Percentiles rank a stretch among this genome's conserved stretches.
phyloP scores from a whole-genome alignment of 2,888 invertebrate genomes.

The Cordylochernes scorpioides region DNA sequence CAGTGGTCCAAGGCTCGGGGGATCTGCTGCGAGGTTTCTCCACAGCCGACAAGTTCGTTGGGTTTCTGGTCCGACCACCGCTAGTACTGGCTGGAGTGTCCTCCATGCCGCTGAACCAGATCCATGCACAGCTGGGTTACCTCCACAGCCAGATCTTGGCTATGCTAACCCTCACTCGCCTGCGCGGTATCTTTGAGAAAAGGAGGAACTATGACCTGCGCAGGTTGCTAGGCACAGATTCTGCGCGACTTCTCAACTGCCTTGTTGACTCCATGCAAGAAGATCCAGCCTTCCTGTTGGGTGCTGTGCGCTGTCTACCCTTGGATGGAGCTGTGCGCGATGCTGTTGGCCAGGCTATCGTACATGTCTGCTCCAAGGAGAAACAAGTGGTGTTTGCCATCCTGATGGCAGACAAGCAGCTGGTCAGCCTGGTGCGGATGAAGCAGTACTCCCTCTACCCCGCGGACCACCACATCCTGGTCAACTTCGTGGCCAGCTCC shows the following conservation, averaged over 20 bases:
- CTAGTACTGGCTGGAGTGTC: slow-evolving; percentile 65
- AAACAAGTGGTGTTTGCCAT: slow-evolving; percentile 90
- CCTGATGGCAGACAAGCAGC: slow-evolving; percentile 65
- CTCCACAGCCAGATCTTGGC: slow-evolving; percentile 86
- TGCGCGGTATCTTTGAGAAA: slow-evolving; percentile 70
- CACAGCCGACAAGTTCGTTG: slow-evolving; percentile 59
- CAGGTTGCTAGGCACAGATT: slow-evolving; percentile 42
- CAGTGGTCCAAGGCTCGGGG: slow-evolving; percentile 52
- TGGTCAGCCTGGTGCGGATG: slow-evolving; percentile 78
- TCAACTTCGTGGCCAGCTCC: slow-evolving; percentile 77
- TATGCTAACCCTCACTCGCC: slow-evolving; percentile 55
- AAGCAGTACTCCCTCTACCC: slow-evolving; percentile 83
- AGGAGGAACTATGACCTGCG: slow-evolving; percentile 78
- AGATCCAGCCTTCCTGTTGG: slow-evolving; percentile 46
- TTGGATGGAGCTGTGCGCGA: slow-evolving; percentile 49
- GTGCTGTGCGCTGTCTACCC: slow-evolving; percentile 49
- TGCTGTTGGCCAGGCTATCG: slow-evolving; percentile 56
- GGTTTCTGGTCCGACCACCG: slow-evolving; percentile 68
- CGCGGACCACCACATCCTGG: slow-evolving; percentile 66
- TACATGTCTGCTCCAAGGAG: slow-evolving; percentile 34
- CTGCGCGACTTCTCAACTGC: slow-evolving; percentile 74
- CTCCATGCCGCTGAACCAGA: slow-evolving; percentile 10
- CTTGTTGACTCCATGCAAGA: slow-evolving; percentile 57
- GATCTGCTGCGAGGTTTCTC: slow-evolving; percentile 61
- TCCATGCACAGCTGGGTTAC: slow-evolving; percentile 26